A percentile compares a stretch with the other conserved stretches of the same genome.
These are phyloP conservation scores for Talpa occidentalis DNA, from an alignment of 2,113 vertebrate genomes.

Conservation along the genomic window DNA sequence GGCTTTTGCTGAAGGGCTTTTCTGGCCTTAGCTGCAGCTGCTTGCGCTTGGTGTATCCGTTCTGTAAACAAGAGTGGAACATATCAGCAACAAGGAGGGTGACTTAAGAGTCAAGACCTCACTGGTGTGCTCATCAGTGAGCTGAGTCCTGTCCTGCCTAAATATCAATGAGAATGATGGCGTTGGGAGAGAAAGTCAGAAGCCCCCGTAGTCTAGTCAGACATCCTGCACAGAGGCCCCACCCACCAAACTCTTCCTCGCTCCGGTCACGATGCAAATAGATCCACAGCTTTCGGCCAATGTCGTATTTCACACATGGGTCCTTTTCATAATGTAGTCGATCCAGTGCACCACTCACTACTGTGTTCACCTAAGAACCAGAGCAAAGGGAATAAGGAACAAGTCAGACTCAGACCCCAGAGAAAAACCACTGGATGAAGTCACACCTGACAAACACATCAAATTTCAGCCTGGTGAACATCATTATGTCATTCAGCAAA, in stretches of 20 bases:
- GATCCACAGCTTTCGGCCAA: conserved; percentile 98
- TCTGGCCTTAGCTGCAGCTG: conserved; percentile 97
- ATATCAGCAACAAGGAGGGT: not conserved
- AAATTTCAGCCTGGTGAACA: not conserved
- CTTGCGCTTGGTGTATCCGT: conserved; percentile 97
- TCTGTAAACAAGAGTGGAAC: conserved; percentile 86
- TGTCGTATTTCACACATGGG: conserved; percentile 98
- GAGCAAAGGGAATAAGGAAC: not conserved
- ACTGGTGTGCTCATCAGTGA: not conserved
- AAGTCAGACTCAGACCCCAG: not conserved
- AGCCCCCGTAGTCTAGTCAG: not conserved
- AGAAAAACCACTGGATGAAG: not conserved
- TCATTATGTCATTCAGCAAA: not conserved
- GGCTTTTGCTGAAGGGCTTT: conserved; percentile 98
- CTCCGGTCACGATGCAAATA: conserved; percentile 96
- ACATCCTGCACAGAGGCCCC: not conserved
- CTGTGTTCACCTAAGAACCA: conserved; percentile 93
- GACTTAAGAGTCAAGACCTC: not conserved
- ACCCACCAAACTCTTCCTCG: conserved; percentile 97
- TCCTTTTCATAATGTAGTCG: conserved; percentile 98
- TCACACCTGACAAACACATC: not conserved
- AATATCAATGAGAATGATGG: not conserved
- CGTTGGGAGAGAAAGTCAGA: not conserved
- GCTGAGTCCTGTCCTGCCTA: not conserved
- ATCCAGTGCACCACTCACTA: conserved; percentile 97